Evolutionary conservation across 2,888 invertebrate genomes (phyloP).

Genomic region (Scaptomyza cyrtandrae): DNA sequence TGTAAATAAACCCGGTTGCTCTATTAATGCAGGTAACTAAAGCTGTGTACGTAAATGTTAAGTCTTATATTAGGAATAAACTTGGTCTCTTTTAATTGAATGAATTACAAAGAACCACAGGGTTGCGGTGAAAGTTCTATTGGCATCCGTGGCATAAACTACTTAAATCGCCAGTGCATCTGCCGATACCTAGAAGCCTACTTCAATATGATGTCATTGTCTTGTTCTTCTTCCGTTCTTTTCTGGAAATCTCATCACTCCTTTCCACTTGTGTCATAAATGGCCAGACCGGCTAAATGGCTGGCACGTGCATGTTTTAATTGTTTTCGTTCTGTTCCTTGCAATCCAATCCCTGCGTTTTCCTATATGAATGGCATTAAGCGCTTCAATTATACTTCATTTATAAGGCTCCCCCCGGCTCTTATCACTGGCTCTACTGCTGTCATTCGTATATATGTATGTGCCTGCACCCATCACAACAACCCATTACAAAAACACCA

Average conservation of each 20-base stretch:
- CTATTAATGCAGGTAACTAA: constrained; percentile 87
- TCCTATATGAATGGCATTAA: constrained; percentile 34
- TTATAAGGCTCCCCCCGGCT: constrained; percentile 34
- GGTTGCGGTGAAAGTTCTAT: constrained; percentile 67
- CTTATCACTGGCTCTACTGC: constrained; percentile 53
- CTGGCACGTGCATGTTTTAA: constrained; percentile 65
- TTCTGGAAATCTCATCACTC: constrained; percentile 53
- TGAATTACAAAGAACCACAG: constrained; percentile 68
- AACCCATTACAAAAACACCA: constrained; percentile 51
- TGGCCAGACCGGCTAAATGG: constrained; percentile 40
- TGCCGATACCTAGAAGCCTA: constrained; percentile 67
- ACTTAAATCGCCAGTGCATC: constrained; percentile 69
- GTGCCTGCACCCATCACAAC: constrained; percentile 60
- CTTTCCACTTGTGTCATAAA: constrained; percentile 46
- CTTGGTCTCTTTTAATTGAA: constrained; percentile 63
- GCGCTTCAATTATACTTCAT: constrained; percentile 49
- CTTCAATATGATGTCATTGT: constrained; percentile 68
- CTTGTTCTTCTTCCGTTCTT: constrained; percentile 38
- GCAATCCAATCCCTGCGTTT: constrained; percentile 58
- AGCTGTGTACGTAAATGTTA: constrained; percentile 70
- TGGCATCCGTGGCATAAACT: constrained; percentile 63
- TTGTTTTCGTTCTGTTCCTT: constrained; percentile 49
- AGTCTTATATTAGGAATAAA: constrained; percentile 55
- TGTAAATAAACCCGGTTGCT: constrained; percentile 86
- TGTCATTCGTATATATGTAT: constrained; percentile 54